Evolutionary conservation across 1,140 invertebrate species (phyloP), one percentile per base, ranked within the genome.

Genomic region (Drosophila ohnishii): DNA sequence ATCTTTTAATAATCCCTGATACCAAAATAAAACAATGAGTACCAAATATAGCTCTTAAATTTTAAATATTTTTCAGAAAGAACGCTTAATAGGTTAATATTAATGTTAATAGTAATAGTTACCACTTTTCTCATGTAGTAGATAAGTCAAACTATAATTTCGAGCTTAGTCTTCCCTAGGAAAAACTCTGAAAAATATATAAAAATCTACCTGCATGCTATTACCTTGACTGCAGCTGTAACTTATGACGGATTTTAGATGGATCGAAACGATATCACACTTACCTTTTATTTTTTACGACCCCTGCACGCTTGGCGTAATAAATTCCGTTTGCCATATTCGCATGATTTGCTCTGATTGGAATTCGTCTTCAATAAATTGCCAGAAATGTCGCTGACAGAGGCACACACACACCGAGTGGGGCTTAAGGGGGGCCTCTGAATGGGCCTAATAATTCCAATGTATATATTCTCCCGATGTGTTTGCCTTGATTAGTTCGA

Each of bases 271-370:
- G 84, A 83, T 87, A 86, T 88, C 84, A 88, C 84, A 88, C 84
- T 88, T 88, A 88, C 85, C 84, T 88, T 88, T 88, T 88, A 88
- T 78, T 88, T 88, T 84, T 88, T 80, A 88, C 66, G 69, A 57
- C 66, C 70, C 51, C 45, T 59, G 71, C 66, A 76, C 75, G 84
- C 72, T 71, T 59, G 66, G 53, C 63, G 72, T 86, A 77, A 88
- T 87, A 87, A 87, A 87, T 88, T 80, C 67, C 69, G 75, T 59
- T 79, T 87, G 83, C 79, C 83, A 83, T 86, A 86, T 87, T 88
- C 84, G 84, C 84, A 88, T 88, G 84, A 88, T 88, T 88, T 88
- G 83, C 67, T 58, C 84, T 88, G 85, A 88, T 88, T 88, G 84
- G 84, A 87, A 88, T 72, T 67, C 80, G 69, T 80, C 84, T 80